Evolutionary conservation across 2,888 invertebrate genomes (phyloP).

Genomic region (Pseudococcus viburni): DNA sequence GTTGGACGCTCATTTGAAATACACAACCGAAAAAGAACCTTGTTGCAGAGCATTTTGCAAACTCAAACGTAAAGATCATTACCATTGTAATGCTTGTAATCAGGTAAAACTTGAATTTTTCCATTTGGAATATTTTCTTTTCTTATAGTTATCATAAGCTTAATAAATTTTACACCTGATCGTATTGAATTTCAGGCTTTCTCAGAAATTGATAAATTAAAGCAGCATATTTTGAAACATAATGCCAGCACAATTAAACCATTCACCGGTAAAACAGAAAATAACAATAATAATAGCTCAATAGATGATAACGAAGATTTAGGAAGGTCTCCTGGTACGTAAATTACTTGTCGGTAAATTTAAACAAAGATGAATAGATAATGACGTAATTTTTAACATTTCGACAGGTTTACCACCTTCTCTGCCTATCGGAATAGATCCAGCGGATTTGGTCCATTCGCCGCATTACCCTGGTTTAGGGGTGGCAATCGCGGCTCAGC

Average conservation of each 20-base stretch:
- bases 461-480: conserved; percentile 71
- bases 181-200: conserved; percentile 74
- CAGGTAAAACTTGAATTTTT: conserved; percentile 73
- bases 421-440: conserved; percentile 69
- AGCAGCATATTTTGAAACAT: conserved; percentile 82
- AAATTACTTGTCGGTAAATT: background rate
- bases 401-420: conserved; percentile 68
- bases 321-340: conserved; percentile 68
- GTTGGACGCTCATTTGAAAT: conserved; percentile 73
- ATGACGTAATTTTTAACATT: conserved; percentile 9
- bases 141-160: background rate
- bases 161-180: background rate
- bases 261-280: conserved; percentile 70
- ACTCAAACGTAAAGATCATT: conserved; percentile 83
- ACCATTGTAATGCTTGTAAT: conserved; percentile 85
- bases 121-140: background rate
- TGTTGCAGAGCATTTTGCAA: conserved; percentile 87
- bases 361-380: background rate
- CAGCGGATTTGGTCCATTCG: conserved; percentile 50
- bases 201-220: conserved; percentile 80
- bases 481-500: conserved; percentile 73
- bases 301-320: conserved; percentile 68
- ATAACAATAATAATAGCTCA: conserved; percentile 69
- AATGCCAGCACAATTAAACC: conserved; percentile 75
- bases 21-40: conserved; percentile 76